A percentile compares a stretch with the other conserved stretches of the same genome.
phyloP scores from a whole-genome alignment of 1,140 invertebrate genomes.

The Andricus grossulariae region DNA sequence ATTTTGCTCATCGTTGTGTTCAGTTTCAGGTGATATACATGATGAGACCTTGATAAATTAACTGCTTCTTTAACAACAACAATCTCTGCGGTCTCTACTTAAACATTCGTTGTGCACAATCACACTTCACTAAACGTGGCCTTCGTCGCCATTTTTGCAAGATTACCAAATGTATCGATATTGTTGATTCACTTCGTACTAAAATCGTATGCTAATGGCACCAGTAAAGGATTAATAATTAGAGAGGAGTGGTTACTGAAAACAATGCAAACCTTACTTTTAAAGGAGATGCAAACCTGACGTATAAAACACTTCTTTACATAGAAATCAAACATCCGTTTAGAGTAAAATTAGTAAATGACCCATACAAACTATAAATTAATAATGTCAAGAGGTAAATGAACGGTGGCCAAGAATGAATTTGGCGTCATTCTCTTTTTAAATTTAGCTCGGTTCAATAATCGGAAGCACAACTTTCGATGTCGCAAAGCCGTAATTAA shows the following conservation, averaged over 20 bases:
- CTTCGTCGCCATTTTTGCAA: not conserved
- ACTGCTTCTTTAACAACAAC: not conserved
- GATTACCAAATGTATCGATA: not conserved
- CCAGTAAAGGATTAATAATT: too few relatives aligned
- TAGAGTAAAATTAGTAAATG: too few relatives aligned
- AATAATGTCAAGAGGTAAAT: slow-evolving; percentile 39
- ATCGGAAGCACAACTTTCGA: slow-evolving; percentile 37
- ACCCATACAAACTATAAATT: not conserved
- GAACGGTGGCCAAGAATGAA: slow-evolving; percentile 45
- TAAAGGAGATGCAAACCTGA: too few relatives aligned
- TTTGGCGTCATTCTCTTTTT: slow-evolving; percentile 47
- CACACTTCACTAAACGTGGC: not conserved
- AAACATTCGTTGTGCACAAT: not conserved
- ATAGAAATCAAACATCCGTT: too few relatives aligned
- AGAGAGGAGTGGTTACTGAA: too few relatives aligned
- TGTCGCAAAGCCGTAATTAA: slow-evolving; percentile 36
- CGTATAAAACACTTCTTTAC: too few relatives aligned
- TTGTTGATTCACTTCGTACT: not conserved
- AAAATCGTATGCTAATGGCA: not conserved
- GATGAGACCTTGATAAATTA: not conserved
- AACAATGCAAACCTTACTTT: too few relatives aligned
- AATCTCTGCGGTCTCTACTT: not conserved
- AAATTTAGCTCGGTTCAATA: slow-evolving; percentile 53
- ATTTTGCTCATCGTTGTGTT: not conserved
- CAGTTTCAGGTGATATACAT: not conserved